Conservation (phyloP, 2,888 invertebrate species). For the Argyresthia goedartella region DNA sequence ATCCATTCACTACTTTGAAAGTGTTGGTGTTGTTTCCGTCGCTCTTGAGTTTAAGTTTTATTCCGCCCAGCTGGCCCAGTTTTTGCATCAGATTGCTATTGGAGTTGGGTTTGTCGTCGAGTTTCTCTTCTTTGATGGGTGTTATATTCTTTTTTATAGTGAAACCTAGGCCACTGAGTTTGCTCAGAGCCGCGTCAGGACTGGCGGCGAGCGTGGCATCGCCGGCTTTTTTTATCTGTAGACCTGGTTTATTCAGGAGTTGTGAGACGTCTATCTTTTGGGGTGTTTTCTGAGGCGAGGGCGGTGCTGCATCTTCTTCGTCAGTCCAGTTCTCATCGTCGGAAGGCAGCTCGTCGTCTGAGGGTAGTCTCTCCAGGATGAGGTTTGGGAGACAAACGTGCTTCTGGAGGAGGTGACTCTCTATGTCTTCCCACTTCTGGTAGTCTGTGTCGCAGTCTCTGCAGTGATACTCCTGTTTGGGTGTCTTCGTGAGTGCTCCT, state of each 20-base stretch:
- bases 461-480: slow-evolving; percentile 54
- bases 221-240: slow-evolving; percentile 42
- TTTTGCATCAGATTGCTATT: slow-evolving; percentile 43
- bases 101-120: slow-evolving; percentile 13
- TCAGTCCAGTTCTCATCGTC: slow-evolving; percentile 62
- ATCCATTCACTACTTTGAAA: slow-evolving; percentile 57
- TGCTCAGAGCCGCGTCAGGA: slow-evolving; percentile 43
- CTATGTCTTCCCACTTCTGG: slow-evolving; percentile 47
- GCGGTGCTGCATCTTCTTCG: slow-evolving; percentile 37
- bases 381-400: slow-evolving; percentile 70
- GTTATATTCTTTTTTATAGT: slow-evolving; percentile 54
- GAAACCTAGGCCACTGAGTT: slow-evolving; percentile 56
- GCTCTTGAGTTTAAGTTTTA: slow-evolving; percentile 58
- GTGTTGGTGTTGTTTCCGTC: slow-evolving; percentile 48
- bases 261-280: slow-evolving; percentile 58
- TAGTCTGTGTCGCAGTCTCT: slow-evolving; percentile 66
- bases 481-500: slow-evolving; percentile 46
- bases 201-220: slow-evolving; percentile 23
- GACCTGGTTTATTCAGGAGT: slow-evolving; percentile 45
- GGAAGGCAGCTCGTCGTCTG: slow-evolving; percentile 57
- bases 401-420: slow-evolving; percentile 58
- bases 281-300: slow-evolving; percentile 30
- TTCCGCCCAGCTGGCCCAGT: slow-evolving; percentile 53
- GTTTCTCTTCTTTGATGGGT: slow-evolving; percentile 46
- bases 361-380: slow-evolving; percentile 58